phyloP scores from a whole-genome alignment of 2,888 invertebrate species.

The Girardia tigrina region DNA sequence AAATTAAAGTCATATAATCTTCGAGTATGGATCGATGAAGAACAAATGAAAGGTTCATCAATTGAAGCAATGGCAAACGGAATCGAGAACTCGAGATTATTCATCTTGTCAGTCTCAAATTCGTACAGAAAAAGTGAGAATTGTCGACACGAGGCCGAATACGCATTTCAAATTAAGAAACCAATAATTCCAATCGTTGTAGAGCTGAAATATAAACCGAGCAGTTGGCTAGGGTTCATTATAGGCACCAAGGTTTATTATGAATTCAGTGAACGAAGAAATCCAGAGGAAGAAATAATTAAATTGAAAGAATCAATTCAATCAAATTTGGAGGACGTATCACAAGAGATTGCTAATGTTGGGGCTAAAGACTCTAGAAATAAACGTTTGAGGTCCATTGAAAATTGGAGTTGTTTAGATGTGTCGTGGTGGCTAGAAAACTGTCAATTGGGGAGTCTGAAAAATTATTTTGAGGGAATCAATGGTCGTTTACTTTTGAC shows the following conservation, averaged over 20 bases:
- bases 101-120: slow-evolving; percentile 35
- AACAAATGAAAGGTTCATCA: slow-evolving; percentile 29
- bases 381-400: too few relatives aligned
- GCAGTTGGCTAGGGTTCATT: slow-evolving; percentile 47
- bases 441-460: background rate
- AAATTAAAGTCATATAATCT: background rate
- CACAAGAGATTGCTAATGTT: background rate
- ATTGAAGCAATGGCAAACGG: slow-evolving; percentile 33
- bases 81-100: slow-evolving; percentile 1
- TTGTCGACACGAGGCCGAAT: slow-evolving; percentile 43
- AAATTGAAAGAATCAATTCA: too few relatives aligned
- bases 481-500: background rate
- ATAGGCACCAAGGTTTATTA: slow-evolving; percentile 45
- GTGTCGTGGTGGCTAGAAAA: background rate
- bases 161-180: slow-evolving; percentile 44
- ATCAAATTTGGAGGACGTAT: background rate
- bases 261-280: slow-evolving; percentile 45
- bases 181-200: slow-evolving; percentile 46
- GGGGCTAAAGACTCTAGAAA: background rate
- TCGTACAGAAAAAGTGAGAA: slow-evolving; percentile 32
- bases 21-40: slow-evolving; percentile 34
- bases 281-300: background rate
- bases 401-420: background rate
- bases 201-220: slow-evolving; percentile 45
- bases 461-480: background rate